Evolutionary conservation across 2,113 vertebrate genomes (phyloP), one percentile per base, ranked within the genome.

Genomic region (Ariopsis seemanni): DNA sequence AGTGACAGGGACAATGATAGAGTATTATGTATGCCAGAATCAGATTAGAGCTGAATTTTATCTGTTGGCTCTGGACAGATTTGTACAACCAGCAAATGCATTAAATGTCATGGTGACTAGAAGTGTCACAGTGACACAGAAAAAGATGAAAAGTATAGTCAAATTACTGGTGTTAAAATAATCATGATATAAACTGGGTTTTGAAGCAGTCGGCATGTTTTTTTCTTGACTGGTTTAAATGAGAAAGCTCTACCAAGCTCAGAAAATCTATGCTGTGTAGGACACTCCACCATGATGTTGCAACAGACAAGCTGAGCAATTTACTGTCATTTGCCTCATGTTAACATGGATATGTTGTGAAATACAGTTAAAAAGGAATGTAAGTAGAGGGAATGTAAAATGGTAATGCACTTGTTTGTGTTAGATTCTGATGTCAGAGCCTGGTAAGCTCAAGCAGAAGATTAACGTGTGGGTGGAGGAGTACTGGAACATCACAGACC

Each of bases 351-450:
- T 27, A 80, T 58, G 30, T 50, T 53, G 17, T 62, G 9, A 27
- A n/a, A 58, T 22, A 87, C 30, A 11, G 17, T 52, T 42, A 14
- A 30, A 74, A 72, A 85, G 18, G 34, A 85, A 87, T 72, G 50
- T 4, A 81, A n/a, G 53, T 62, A 34, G 6, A 71, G 3, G 25
- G 15, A 71, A 67, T 86, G 42, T n/a, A 55, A 53, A 69, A 42
- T 87, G 11, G 20, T n/a, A 84, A 65, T 75, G 22, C n/a, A 84
- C 27, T 85, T 77, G 34, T 75, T n/a, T 85, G 7, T 87, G 27
- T 52, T 85, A 99, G 98, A 99, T 99, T 91, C 93, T 99, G 91
- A 99, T 99, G 98, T 99, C 98, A 15, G 98, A 99, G 90, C 98
- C 98, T 9, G 98, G 98, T 85, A 99, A 99, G 91, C 95, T 99